phyloP scores from a whole-genome alignment of 1,140 invertebrate species.

The Sycobia sp. region DNA sequence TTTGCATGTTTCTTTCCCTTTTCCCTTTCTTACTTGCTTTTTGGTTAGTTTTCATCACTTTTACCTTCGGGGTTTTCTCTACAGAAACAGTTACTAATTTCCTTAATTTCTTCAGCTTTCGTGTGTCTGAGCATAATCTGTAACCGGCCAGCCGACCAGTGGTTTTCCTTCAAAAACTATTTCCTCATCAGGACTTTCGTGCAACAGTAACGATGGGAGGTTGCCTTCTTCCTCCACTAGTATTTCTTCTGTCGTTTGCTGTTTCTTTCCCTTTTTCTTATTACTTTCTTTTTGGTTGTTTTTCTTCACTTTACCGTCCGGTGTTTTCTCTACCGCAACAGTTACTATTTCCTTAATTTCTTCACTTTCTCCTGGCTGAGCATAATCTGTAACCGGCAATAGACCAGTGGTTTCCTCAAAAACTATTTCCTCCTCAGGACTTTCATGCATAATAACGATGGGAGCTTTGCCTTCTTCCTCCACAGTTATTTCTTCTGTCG shows the following conservation, averaged over 20 bases:
- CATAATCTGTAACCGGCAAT: background rate
- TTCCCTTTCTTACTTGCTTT: constrained; percentile 48
- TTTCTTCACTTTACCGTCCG: constrained; percentile 6
- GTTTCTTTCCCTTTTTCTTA: constrained; percentile 52
- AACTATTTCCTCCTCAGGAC: constrained; percentile 37
- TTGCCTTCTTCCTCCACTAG: constrained; percentile 59
- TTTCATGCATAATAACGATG: constrained; percentile 33
- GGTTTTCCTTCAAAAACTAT: constrained; percentile 19
- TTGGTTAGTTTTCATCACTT: constrained; percentile 27
- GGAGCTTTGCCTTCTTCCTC: constrained; percentile 45
- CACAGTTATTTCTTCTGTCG: constrained; percentile 60
- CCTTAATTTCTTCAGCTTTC: constrained; percentile 16
- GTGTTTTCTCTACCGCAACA: constrained; percentile 14
- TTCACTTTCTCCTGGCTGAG: constrained; percentile 20
- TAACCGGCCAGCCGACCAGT: background rate
- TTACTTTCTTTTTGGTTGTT: background rate
- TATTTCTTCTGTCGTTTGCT: constrained; percentile 59
- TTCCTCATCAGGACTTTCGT: constrained; percentile 31
- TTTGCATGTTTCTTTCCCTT: constrained; percentile 46
- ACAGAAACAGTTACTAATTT: constrained; percentile 24
- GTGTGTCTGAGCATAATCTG: constrained; percentile 9
- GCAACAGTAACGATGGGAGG: constrained; percentile 40
- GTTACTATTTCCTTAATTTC: constrained; percentile 18
- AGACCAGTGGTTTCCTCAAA: constrained; percentile 30
- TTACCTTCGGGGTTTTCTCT: constrained; percentile 15